A percentile compares a stretch with the other conserved stretches of the same genome.
Evolutionary conservation across 2,797 vertebrate genomes (phyloP).

Genomic region (Orientallactaga sibirica): DNA sequence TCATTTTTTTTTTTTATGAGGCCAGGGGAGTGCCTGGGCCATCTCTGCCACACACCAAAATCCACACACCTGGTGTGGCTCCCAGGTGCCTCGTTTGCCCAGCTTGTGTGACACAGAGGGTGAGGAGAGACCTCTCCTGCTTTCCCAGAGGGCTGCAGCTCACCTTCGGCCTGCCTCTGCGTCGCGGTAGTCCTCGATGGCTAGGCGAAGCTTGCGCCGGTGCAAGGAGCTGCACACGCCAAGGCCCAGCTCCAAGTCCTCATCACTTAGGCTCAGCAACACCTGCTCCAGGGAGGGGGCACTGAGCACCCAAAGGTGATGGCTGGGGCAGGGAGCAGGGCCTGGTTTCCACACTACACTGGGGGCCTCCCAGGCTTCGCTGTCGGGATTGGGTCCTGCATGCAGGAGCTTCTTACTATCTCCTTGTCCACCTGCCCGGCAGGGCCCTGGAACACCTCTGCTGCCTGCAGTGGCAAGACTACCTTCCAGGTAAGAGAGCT

Average conservation of each 20-base stretch:
- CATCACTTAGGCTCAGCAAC: conserved; percentile 92
- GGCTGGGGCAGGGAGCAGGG: background rate
- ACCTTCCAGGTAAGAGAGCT: background rate
- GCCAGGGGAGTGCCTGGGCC: background rate
- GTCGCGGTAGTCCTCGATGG: conserved; percentile 94
- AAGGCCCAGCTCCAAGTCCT: conserved; percentile 92
- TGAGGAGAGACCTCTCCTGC: fast-evolving
- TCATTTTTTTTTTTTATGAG: background rate
- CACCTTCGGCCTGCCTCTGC: conserved; percentile 92
- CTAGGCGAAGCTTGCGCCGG: conserved; percentile 93
- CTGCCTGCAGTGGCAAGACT: background rate
- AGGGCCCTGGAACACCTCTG: background rate
- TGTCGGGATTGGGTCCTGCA: background rate
- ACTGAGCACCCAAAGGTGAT: background rate
- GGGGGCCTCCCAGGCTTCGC: background rate
- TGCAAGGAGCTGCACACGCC: conserved; percentile 92
- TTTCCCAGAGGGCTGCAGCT: conserved; percentile 30
- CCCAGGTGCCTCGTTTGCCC: background rate
- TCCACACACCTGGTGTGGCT: background rate
- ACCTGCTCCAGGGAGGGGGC: conserved; percentile 85
- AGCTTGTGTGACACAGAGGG: background rate
- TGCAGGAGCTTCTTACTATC: fast-evolving
- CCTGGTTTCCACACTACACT: no score
- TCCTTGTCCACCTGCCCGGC: fast-evolving
- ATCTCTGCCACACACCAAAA: background rate